Evolutionary conservation across 2,888 invertebrate genomes (phyloP), one percentile per base, ranked within the genome.

Genomic region (Acleris literana): DNA sequence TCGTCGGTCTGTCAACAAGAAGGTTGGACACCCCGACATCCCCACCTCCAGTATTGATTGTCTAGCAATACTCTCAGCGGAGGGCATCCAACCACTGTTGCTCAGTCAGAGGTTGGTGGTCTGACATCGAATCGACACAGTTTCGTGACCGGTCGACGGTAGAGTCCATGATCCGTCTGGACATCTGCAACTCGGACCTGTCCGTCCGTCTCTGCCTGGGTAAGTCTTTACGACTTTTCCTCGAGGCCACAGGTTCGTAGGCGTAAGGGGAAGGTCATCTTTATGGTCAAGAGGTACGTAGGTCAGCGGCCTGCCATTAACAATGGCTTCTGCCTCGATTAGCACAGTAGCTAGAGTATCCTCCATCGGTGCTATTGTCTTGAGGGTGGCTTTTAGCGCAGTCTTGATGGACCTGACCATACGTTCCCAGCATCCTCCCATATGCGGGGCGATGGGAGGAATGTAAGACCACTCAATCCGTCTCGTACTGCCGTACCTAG

Each of bases 1-100:
- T n/a, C 3, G 44, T 44, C 44, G 13, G 44, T 44, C 44, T 13
- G 57, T 57, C 63, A 49, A 18, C 52, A 56, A 51, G 29, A 33
- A 56, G 43, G 63, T 11, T 63, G 51, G 44, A 44, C 44, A n/a
- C 44, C 44, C 44, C 44, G 16, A 44, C 44, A 44, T 9, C 39
- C 39, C 39, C 39, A 39, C 5, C 39, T 39, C 3, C 39, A 39
- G 39, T 39, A 39, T 39, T 39, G 39, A 13, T 9, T 2, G 39
- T 39, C 39, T 3, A 11, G 11, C 39, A 39, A 39, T 39, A 39
- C 39, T 39, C 39, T 11, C 9, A 39, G 13, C 11, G 39, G 11
- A 13, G 39, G 39, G 39, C 39, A 11, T 39, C 39, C 39, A 39
- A 13, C 39, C 13, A 11, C 5, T 3, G 39, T 39, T 11, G 39